Evolutionary conservation across 2,113 vertebrate species (phyloP).

Genomic region (Corvus cornix): DNA sequence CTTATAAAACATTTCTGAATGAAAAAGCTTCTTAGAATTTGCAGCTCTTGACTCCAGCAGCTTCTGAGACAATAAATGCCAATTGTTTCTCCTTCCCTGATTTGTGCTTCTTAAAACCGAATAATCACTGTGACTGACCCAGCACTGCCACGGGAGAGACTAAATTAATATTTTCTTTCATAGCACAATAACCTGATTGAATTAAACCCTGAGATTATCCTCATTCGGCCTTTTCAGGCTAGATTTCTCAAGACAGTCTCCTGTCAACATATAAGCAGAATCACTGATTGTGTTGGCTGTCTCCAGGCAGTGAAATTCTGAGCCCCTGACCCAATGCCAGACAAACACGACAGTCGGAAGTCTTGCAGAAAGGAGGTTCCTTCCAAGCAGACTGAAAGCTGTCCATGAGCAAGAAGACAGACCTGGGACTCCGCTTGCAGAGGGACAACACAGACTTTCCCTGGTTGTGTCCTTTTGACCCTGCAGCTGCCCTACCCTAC

Average conservation of each 20-base stretch:
- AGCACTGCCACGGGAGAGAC: not conserved
- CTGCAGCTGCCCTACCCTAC: not conserved
- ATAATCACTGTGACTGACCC: not conserved
- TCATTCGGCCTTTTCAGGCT: not conserved
- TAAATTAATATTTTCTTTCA: not conserved
- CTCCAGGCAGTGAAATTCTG: not conserved
- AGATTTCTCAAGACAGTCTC: not conserved
- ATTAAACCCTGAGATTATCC: not conserved
- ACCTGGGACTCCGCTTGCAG: not conserved
- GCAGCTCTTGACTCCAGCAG: not conserved
- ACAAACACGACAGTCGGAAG: not conserved
- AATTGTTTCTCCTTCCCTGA: not conserved
- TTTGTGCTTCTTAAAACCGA: not conserved
- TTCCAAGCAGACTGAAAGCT: not conserved
- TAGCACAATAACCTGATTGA: not conserved
- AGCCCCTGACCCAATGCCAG: not conserved
- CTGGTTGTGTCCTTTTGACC: not conserved
- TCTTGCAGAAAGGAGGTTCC: not conserved
- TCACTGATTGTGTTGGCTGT: not conserved
- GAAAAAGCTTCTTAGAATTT: not conserved
- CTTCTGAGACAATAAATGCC: not conserved
- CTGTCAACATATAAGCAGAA: not conserved
- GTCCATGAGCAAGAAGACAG: not conserved
- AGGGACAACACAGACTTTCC: rapidly evolving
- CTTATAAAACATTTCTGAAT: not conserved